Base-by-base conservation (phyloP, 2,113 vertebrate species). In the Lonchura striata region DNA sequence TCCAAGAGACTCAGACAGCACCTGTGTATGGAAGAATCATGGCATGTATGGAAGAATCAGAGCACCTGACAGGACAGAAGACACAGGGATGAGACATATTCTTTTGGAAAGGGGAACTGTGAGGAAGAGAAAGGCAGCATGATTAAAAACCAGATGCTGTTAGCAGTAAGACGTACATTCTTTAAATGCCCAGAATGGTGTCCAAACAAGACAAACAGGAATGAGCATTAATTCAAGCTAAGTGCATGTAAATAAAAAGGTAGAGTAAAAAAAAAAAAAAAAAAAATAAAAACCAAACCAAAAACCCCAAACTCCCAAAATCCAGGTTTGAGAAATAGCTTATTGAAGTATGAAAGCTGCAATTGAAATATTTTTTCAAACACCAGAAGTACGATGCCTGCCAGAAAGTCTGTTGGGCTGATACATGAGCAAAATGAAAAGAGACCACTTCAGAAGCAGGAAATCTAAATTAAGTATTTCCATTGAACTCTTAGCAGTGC, bases 21-120 rank as follows among this genome's bases (percentile, higher is more conserved):
- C 7, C 22, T 41, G 17, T 4, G 20, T 16, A 42, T 2, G 13
- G 39, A 66, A 39, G 33, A 81, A 74, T 2, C 0, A 1, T 6
- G 3, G 66, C 0, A 0, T 3, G 15, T 41, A 37, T 2, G 20
- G 35, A 59, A 49, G 35, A 90, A 75, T 1, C 0, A 4, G 28
- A 57, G 60, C 18, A 57, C 49, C 24, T 37, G 15, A 35, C 14
- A 72, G 13, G 37, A 56, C 50, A 78, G n/a, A 69, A 69, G 31
- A 56, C n/a, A 84, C 7, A 22, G 30, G 50, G 12, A 44, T 65
- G 31, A 85, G 47, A 60, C n/a, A 41, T 3, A 18, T 64, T 39
- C 30, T 66, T 61, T 60, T 53, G 59, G 47, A 88, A 72, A 94
- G 53, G 22, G 37, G 11, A 72, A 15, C 28, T 53, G 18, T 19